Evolutionary conservation across 2,113 vertebrate species (phyloP).

Genomic region (Grus americana): DNA sequence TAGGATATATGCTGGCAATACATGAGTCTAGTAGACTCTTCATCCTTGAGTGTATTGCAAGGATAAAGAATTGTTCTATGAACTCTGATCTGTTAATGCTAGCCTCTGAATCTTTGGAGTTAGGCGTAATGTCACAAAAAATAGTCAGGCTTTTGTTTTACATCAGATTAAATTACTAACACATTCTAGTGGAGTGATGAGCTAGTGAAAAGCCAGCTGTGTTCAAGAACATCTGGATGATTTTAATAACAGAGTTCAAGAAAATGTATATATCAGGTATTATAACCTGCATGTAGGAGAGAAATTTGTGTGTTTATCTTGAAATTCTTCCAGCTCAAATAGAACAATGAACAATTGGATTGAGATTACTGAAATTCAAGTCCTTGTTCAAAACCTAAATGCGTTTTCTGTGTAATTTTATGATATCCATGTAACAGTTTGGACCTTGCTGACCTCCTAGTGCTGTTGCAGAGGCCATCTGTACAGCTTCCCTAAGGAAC

Average conservation of each 20-base stretch:
- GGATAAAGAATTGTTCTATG: background rate
- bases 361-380: background rate
- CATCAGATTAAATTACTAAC: constrained; percentile 38
- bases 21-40: background rate
- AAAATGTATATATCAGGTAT: background rate
- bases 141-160: constrained; percentile 15
- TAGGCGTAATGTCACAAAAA: background rate
- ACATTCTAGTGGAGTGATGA: constrained; percentile 15
- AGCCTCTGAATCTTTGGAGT: background rate
- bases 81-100: background rate
- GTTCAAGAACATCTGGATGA: constrained; percentile 43
- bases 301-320: constrained; percentile 2
- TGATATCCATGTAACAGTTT: background rate
- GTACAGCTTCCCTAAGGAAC: background rate
- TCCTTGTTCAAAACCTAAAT: background rate
- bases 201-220: background rate
- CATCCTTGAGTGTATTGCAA: background rate
- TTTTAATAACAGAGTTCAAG: constrained; percentile 20
- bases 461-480: background rate
- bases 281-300: background rate
- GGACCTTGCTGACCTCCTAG: background rate
- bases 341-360: background rate
- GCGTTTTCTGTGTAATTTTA: background rate
- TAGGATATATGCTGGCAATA: background rate
- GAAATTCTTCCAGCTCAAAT: background rate